Evolutionary conservation across 1,140 invertebrate genomes (phyloP).

Genomic region (Propsilocerus akamusi): DNA sequence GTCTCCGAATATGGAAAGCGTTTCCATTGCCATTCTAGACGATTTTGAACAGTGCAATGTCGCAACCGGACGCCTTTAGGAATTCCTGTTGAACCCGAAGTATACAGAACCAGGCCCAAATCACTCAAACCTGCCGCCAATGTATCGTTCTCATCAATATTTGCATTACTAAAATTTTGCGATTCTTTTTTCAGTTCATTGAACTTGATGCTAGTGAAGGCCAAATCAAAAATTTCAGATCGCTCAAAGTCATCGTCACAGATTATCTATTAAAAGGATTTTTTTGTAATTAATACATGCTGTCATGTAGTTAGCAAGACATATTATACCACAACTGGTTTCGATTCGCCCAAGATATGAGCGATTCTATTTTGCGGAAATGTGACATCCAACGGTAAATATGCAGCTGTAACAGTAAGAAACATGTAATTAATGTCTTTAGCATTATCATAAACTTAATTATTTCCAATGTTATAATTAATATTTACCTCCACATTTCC

Average conservation of each 20-base stretch:
- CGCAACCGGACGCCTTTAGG: constrained; percentile 79
- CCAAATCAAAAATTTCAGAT: not conserved
- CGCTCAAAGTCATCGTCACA: constrained; percentile 8
- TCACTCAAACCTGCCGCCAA: constrained; percentile 19
- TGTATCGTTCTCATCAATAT: not conserved
- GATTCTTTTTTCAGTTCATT: not conserved
- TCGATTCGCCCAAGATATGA: constrained; percentile 56
- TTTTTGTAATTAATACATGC: constrained; percentile 15
- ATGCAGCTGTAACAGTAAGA: constrained; percentile 33
- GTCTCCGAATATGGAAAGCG: constrained; percentile 44
- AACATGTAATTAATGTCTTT: not conserved
- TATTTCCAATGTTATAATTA: not conserved
- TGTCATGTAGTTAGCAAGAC: constrained; percentile 44
- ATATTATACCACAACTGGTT: constrained; percentile 46
- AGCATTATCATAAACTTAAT: not conserved
- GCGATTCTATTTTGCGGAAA: constrained; percentile 53
- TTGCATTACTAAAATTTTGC: not conserved
- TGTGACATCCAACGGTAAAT: constrained; percentile 58
- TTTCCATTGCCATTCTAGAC: constrained; percentile 69
- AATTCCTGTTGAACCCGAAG: constrained; percentile 80
- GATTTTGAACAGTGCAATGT: constrained; percentile 58
- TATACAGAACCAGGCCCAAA: constrained; percentile 69
- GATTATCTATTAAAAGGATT: constrained; percentile 6
- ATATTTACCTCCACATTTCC: constrained; percentile 43
- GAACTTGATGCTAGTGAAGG: not conserved